Evolutionary conservation across 2,113 vertebrate species (phyloP).

Genomic region (Phalacrocorax carbo): DNA sequence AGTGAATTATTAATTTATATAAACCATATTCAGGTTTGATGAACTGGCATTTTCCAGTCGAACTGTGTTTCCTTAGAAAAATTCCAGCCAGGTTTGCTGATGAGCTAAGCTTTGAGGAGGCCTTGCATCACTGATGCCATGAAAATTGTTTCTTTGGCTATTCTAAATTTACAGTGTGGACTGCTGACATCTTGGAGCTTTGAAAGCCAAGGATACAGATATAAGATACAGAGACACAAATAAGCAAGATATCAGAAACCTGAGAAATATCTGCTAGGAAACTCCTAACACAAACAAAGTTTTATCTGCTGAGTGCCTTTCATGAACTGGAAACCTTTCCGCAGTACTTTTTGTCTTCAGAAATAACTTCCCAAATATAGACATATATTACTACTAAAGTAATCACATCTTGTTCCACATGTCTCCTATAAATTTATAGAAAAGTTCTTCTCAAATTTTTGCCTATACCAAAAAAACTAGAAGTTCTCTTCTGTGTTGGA

Average conservation of each 20-base stretch:
- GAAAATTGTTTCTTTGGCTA: background rate
- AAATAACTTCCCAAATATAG: background rate
- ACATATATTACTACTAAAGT: background rate
- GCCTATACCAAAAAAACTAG: background rate
- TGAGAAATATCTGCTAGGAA: background rate
- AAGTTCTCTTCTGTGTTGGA: slow-evolving; percentile 6
- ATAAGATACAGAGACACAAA: background rate
- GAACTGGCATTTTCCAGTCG: background rate
- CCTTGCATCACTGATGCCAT: background rate
- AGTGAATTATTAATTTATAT: background rate
- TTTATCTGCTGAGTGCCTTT: background rate
- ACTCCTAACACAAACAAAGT: background rate
- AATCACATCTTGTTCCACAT: background rate
- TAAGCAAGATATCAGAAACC: background rate
- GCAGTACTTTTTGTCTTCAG: background rate
- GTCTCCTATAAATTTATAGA: background rate
- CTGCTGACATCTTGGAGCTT: background rate
- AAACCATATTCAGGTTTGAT: background rate
- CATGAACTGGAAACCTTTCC: background rate
- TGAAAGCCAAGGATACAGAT: background rate
- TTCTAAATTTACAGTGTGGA: background rate
- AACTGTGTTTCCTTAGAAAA: background rate
- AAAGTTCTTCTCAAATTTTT: background rate
- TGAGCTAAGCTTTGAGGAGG: background rate
- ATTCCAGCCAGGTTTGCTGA: background rate